Evolutionary conservation across 2,113 vertebrate species (phyloP).

Genomic region (Euleptes europaea): DNA sequence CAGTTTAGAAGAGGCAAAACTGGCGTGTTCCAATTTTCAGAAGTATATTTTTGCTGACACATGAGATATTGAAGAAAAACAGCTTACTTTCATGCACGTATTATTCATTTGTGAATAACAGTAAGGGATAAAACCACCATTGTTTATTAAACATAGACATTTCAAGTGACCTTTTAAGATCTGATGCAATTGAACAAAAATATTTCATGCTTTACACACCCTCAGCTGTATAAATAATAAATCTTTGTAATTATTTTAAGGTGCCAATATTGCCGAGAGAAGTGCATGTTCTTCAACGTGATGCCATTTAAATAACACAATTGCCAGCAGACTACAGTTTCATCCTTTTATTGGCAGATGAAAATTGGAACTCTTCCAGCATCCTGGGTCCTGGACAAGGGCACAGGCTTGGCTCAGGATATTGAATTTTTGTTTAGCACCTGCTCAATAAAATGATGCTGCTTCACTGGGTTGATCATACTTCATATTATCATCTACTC

Average conservation of each 20-base stretch:
- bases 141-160: constrained; percentile 23
- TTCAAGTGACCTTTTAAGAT: constrained; percentile 31
- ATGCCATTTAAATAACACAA: background rate
- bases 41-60: background rate
- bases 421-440: constrained; percentile 17
- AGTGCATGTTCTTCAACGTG: background rate
- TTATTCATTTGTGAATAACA: background rate
- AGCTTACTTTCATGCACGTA: background rate
- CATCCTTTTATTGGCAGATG: background rate
- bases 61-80: background rate
- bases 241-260: constrained; percentile 26
- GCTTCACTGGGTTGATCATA: background rate
- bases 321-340: background rate
- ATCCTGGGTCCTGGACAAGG: background rate
- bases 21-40: no score
- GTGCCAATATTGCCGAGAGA: background rate
- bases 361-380: constrained; percentile 23
- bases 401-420: background rate
- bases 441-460: background rate
- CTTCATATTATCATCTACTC: constrained; percentile 12
- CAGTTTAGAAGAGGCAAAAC: background rate
- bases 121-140: constrained; percentile 4
- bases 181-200: constrained; percentile 5
- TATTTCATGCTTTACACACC: constrained; percentile 3
- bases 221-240: constrained; percentile 8